These are phyloP conservation scores for Archivesica marissinica DNA, from an alignment of 1,140 invertebrate genomes.

Conservation along the genomic window DNA sequence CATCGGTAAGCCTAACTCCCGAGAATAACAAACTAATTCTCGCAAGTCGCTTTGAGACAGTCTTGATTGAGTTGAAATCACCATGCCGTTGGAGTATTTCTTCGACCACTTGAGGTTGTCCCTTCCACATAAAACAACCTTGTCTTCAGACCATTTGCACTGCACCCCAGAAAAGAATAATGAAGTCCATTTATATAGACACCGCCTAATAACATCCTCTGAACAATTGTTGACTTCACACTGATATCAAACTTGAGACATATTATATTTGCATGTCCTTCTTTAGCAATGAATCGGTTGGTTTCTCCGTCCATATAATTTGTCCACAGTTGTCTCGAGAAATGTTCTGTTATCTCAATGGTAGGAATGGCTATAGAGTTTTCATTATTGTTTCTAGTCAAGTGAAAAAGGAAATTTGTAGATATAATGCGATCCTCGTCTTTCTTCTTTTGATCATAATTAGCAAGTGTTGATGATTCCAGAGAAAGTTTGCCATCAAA, in stretches of 20 bases:
- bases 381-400: not conserved
- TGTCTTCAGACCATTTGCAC: conserved; percentile 46
- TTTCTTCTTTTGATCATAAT: not conserved
- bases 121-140: conserved; percentile 59
- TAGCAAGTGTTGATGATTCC: conserved; percentile 3
- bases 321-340: conserved; percentile 43
- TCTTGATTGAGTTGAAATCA: conserved; percentile 39
- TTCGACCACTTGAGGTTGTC: not conserved
- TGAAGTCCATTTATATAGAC: conserved; percentile 36
- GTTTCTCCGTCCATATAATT: conserved; percentile 13
- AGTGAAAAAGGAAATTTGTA: conserved; percentile 6
- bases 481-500: not conserved
- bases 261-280: conserved; percentile 27
- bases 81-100: conserved; percentile 40
- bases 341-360: conserved; percentile 21
- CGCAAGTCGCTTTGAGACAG: conserved; percentile 57
- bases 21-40: conserved; percentile 59
- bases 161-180: conserved; percentile 57
- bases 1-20: conserved; percentile 25
- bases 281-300: conserved; percentile 50
- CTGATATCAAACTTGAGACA: conserved; percentile 46
- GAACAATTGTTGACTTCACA: conserved; percentile 33
- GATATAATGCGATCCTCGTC: not conserved
- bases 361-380: conserved; percentile 42
- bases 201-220: conserved; percentile 37